Evolutionary conservation across 2,888 invertebrate genomes (phyloP).

Genomic region (Drosophila borborema): DNA sequence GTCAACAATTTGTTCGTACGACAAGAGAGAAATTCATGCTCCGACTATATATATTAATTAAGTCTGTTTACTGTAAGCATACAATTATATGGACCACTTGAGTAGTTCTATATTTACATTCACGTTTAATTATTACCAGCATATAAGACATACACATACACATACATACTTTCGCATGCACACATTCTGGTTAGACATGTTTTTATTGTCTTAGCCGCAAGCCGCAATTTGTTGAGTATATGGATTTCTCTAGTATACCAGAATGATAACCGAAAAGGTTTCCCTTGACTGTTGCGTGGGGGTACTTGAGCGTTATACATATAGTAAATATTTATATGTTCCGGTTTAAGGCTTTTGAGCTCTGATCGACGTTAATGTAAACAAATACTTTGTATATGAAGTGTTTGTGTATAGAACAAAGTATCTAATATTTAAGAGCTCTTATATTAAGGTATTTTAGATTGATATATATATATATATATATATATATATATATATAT

Average conservation of each 20-base stretch:
- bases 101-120: background rate
- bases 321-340: background rate
- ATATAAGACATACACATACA: background rate
- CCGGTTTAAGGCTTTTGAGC: background rate
- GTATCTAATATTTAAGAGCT: background rate
- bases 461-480: too few relatives aligned
- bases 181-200: background rate
- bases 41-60: constrained; percentile 1
- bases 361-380: background rate
- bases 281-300: background rate
- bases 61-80: constrained; percentile 10
- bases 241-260: background rate
- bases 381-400: background rate
- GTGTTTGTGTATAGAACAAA: background rate
- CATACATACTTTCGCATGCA: background rate
- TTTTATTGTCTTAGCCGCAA: constrained; percentile 2
- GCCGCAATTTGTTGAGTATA: background rate
- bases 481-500: too few relatives aligned
- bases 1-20: constrained; percentile 4
- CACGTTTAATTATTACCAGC: background rate
- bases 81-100: background rate
- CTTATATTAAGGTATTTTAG: background rate
- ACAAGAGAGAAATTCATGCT: background rate
- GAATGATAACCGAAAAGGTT: background rate
- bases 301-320: background rate